Conservation (phyloP, 1,140 invertebrate genomes). For the Orius laevigatus region DNA sequence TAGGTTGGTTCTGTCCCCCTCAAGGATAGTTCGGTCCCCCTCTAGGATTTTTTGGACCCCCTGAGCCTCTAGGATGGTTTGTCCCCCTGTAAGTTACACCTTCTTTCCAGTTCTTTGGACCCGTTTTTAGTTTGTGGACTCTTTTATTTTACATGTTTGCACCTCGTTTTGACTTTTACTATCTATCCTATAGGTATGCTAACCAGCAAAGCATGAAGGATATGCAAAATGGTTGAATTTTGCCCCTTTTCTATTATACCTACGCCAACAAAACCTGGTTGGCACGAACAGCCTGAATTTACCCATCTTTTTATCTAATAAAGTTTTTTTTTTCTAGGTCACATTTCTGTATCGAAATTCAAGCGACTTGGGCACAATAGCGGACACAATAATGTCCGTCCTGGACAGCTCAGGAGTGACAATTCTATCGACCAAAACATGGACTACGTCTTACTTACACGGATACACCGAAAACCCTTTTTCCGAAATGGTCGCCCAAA, state of each 20-base stretch:
- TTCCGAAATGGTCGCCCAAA: constrained; percentile 53
- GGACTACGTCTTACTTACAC: constrained; percentile 60
- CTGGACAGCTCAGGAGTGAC: constrained; percentile 47
- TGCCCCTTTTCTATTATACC: neutral
- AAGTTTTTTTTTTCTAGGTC: constrained; percentile 33
- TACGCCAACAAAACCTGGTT: too few relatives aligned
- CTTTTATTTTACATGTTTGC: too few relatives aligned
- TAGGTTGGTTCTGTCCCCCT: too few relatives aligned
- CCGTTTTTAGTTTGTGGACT: too few relatives aligned
- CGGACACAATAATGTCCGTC: constrained; percentile 49
- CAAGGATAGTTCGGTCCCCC: too few relatives aligned
- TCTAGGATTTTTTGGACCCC: too few relatives aligned
- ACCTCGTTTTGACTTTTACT: neutral
- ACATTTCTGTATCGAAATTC: constrained; percentile 58
- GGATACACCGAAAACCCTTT: constrained; percentile 67
- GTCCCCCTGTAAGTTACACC: too few relatives aligned
- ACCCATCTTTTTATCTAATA: too few relatives aligned
- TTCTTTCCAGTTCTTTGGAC: too few relatives aligned
- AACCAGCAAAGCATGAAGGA: neutral
- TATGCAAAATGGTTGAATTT: neutral
- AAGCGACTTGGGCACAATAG: constrained; percentile 52
- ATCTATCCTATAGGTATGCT: neutral
- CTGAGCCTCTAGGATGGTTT: too few relatives aligned
- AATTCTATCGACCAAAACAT: constrained; percentile 43
- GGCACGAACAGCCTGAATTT: too few relatives aligned